Percentiles rank a stretch among this genome's conserved stretches.
These are phyloP conservation scores for Copsychus sechellarum DNA, from an alignment of 2,113 vertebrate species.

Conservation along the genomic window DNA sequence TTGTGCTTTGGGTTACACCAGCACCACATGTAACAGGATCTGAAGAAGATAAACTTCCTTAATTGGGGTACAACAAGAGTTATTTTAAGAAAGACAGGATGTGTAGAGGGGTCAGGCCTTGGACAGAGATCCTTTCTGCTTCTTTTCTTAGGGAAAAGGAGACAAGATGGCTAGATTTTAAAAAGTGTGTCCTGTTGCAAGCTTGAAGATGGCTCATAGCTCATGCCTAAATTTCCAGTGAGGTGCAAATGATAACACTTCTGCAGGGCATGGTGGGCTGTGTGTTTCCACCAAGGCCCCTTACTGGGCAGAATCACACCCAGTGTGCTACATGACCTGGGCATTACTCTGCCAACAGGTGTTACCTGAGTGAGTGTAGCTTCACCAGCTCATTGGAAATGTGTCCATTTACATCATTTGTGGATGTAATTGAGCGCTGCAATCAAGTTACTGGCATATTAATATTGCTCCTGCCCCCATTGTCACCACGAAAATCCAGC, in stretches of 20 bases:
- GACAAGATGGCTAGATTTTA: neutral
- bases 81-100: slow-evolving; percentile 46
- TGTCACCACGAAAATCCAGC: neutral
- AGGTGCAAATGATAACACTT: neutral
- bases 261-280: neutral
- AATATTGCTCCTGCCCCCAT: neutral
- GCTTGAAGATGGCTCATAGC: neutral
- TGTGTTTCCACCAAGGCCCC: neutral
- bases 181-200: neutral
- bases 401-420: neutral
- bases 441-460: neutral
- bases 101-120: neutral
- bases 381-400: neutral
- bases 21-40: neutral
- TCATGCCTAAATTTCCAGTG: accelerated
- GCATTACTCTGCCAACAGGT: accelerated
- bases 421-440: neutral
- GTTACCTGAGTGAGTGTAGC: neutral
- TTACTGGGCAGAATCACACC: neutral
- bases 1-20: neutral
- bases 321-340: neutral
- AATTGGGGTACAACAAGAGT: neutral
- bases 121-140: neutral
- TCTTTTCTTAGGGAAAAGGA: neutral
- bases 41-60: slow-evolving; percentile 49